Evolutionary conservation across 2,113 vertebrate species (phyloP).

Genomic region (Orcinus orca): DNA sequence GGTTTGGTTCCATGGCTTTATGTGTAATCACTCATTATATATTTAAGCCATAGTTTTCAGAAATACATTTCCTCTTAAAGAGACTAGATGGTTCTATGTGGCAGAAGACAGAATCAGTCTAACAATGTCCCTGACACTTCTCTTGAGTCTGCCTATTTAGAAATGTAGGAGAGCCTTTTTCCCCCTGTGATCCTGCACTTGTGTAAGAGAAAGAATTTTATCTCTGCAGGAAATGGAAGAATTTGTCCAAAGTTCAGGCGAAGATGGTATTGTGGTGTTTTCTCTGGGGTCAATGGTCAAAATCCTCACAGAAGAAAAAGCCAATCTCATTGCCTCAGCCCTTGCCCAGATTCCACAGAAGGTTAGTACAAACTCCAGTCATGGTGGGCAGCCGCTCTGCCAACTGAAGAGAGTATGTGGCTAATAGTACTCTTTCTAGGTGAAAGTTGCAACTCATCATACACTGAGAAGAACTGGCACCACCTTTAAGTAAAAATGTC

Average conservation of each 20-base stretch:
- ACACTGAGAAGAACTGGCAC: neutral
- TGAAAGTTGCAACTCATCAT: neutral
- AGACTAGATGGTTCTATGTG: neutral
- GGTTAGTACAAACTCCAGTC: constrained; percentile 76
- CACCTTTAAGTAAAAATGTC: neutral
- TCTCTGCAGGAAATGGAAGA: constrained; percentile 90
- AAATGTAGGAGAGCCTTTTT: neutral
- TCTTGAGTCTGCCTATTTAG: neutral
- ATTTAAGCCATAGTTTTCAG: neutral
- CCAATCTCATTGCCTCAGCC: constrained; percentile 87
- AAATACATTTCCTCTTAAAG: neutral
- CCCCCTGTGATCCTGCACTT: accelerated
- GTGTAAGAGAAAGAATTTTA: neutral
- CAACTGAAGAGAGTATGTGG: accelerated
- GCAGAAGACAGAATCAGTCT: neutral
- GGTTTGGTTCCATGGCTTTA: neutral
- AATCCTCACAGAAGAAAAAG: constrained; percentile 88
- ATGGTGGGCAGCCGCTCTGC: neutral
- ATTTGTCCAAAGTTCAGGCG: constrained; percentile 91
- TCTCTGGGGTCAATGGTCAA: constrained; percentile 89
- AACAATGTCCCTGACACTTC: neutral
- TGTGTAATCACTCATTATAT: neutral
- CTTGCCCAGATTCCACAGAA: constrained; percentile 93
- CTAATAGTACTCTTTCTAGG: neutral
- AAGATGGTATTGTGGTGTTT: constrained; percentile 90